Conservation (phyloP, 2,888 invertebrate species). For the Cartodere bifasciata region DNA sequence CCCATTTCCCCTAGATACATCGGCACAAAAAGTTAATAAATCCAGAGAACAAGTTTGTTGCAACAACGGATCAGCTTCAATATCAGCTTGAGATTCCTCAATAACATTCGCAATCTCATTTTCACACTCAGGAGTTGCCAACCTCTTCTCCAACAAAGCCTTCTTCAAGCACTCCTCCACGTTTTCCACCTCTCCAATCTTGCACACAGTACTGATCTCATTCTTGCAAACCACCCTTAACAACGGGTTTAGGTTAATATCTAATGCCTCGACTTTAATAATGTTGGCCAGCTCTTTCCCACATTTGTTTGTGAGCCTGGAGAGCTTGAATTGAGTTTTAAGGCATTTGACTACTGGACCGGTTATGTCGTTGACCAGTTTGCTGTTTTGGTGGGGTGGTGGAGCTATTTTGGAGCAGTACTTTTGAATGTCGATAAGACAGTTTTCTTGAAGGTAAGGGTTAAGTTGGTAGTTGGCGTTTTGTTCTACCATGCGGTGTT, state of each 20-base stretch:
- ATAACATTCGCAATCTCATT: slow-evolving; percentile 80
- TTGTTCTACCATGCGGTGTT: slow-evolving; percentile 80
- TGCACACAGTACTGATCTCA: slow-evolving; percentile 55
- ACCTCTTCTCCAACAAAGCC: slow-evolving; percentile 59
- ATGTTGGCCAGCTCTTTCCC: slow-evolving; percentile 71
- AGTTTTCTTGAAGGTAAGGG: slow-evolving; percentile 67
- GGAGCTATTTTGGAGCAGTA: slow-evolving; percentile 35
- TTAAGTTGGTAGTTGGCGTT: slow-evolving; percentile 85
- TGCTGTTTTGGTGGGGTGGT: slow-evolving; percentile 35
- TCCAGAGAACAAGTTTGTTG: slow-evolving; percentile 82
- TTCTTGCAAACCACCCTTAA: slow-evolving; percentile 69
- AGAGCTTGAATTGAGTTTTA: slow-evolving; percentile 64
- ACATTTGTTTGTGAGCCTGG: slow-evolving; percentile 61
- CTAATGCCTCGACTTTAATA: slow-evolving; percentile 77
- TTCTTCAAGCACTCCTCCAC: slow-evolving; percentile 89
- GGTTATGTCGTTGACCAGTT: slow-evolving; percentile 60
- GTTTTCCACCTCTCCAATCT: slow-evolving; percentile 38
- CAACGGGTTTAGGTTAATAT: slow-evolving; percentile 82
- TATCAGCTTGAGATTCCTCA: slow-evolving; percentile 82
- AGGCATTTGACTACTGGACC: slow-evolving; percentile 77
- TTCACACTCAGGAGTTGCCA: slow-evolving; percentile 63
- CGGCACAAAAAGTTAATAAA: slow-evolving; percentile 64
- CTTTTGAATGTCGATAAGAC: slow-evolving; percentile 68
- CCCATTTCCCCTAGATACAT: slow-evolving; percentile 78
- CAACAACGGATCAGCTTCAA: slow-evolving; percentile 86